A percentile compares a stretch with the other conserved stretches of the same genome.
These are phyloP conservation scores for Aspidoscelis tigris DNA, from an alignment of 2,113 vertebrate genomes.

Conservation along the genomic window DNA sequence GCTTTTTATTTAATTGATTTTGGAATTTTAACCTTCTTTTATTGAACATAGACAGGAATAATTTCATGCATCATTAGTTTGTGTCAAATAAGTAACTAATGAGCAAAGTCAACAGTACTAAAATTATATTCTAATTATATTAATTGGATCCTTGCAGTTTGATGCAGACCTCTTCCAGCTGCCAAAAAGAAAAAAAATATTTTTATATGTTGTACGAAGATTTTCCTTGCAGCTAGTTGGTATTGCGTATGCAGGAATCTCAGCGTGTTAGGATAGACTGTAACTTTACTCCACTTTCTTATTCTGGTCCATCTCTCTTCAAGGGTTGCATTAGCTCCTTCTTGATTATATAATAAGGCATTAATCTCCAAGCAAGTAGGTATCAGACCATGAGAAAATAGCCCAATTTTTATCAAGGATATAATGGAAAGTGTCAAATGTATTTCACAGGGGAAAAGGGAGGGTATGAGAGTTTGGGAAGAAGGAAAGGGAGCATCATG, in stretches of 20 bases:
- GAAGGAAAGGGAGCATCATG: no score
- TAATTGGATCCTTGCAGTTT: slow-evolving; percentile 71
- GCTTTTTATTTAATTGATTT: slow-evolving; percentile 65
- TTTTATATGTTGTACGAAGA: slow-evolving; percentile 48
- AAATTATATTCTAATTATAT: slow-evolving; percentile 73
- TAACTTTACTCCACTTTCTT: slow-evolving; percentile 14
- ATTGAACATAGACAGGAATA: slow-evolving; percentile 66
- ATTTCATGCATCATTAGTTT: slow-evolving; percentile 69
- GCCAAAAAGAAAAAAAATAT: slow-evolving; percentile 54
- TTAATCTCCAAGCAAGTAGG: no score
- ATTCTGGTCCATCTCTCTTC: no score
- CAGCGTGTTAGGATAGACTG: slow-evolving; percentile 16
- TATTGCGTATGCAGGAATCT: slow-evolving; percentile 43
- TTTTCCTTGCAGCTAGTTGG: slow-evolving; percentile 44
- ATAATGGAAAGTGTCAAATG: no score
- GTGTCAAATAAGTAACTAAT: slow-evolving; percentile 71
- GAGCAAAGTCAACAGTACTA: slow-evolving; percentile 70
- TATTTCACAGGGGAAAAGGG: no score
- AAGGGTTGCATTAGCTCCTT: no score
- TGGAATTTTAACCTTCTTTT: slow-evolving; percentile 61
- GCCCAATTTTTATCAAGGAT: no score
- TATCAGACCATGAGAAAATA: no score
- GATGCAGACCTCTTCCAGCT: slow-evolving; percentile 64
- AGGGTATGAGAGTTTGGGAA: no score
- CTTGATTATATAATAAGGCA: no score